phyloP scores from a whole-genome alignment of 2,797 vertebrate species.

The Mus spretus region DNA sequence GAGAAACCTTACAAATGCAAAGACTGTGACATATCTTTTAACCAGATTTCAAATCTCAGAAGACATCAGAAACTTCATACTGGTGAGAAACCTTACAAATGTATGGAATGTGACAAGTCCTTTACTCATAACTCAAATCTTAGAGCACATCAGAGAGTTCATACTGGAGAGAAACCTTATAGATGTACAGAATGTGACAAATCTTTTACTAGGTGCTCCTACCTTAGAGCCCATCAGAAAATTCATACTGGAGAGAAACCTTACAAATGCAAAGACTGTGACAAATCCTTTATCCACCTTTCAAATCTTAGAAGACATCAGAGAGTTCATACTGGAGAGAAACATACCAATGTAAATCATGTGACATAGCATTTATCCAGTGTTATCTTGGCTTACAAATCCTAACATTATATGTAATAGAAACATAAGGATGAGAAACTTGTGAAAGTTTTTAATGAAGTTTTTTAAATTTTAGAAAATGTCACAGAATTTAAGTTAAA shows the following conservation, averaged over 20 bases:
- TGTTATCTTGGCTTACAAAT: background rate
- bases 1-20: no score
- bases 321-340: background rate
- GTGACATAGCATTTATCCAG: background rate
- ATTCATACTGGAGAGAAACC: background rate
- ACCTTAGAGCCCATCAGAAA: constrained; percentile 5
- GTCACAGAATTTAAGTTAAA: background rate
- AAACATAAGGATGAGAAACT: background rate
- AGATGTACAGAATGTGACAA: background rate
- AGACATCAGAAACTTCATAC: no score
- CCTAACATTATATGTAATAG: background rate
- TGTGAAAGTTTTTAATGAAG: background rate
- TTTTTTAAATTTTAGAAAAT: background rate
- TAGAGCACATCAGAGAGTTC: no score
- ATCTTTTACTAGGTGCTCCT: background rate
- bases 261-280: background rate
- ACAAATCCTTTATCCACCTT: background rate
- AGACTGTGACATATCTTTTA: no score
- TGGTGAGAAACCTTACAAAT: no score
- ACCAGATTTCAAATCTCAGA: no score
- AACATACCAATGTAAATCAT: background rate
- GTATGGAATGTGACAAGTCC: background rate
- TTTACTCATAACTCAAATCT: no score
- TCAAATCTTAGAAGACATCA: constrained; percentile 15
- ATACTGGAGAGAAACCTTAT: no score